A percentile compares a stretch with the other conserved stretches of the same genome.
Conservation (phyloP, 2,113 vertebrate genomes). For the Grammomys dolichurus region DNA sequence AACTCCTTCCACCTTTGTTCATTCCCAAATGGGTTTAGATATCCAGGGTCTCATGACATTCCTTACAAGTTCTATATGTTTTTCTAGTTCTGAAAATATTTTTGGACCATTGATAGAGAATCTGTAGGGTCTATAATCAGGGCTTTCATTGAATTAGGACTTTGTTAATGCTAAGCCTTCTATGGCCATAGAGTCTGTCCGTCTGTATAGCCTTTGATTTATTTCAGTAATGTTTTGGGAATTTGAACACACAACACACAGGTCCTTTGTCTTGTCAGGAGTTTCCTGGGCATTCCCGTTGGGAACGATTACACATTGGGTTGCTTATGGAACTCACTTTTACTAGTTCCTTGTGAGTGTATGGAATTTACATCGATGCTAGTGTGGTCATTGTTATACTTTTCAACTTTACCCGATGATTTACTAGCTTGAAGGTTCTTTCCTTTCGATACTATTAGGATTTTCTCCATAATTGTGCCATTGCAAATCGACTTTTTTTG, state of each 20-base stretch:
- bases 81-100: slow-evolving; percentile 15
- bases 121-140: not conserved
- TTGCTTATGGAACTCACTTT: not conserved
- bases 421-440: not conserved
- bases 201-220: not conserved
- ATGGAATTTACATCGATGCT: not conserved
- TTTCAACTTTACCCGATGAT: not conserved
- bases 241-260: not conserved
- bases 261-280: not conserved
- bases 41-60: not conserved
- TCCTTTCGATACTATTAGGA: not conserved
- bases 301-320: not conserved
- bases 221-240: not conserved
- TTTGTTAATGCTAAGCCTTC: not conserved
- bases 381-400: not conserved
- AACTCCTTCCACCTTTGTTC: not conserved
- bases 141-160: not conserved
- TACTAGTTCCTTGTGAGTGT: not conserved
- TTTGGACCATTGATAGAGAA: not conserved
- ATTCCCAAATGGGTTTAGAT: not conserved
- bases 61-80: not conserved
- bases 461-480: not conserved
- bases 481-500: not conserved
- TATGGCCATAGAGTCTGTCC: not conserved
- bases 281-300: not conserved